These are phyloP conservation scores for Clarias magur DNA, from an alignment of 2,113 vertebrate species.

Conservation along the genomic window DNA sequence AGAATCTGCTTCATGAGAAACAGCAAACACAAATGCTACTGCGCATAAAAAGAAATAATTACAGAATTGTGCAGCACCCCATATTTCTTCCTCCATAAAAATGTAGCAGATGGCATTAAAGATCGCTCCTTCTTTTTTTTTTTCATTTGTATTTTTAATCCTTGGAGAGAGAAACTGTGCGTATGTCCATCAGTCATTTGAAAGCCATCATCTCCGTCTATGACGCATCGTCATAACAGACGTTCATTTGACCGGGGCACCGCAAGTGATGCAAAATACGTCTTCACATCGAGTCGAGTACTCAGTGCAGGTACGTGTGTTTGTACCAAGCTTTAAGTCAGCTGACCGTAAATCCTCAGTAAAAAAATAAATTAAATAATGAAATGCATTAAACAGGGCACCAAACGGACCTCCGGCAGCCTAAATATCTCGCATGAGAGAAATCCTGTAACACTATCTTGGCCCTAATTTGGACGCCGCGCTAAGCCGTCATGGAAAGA, in stretches of 20 bases:
- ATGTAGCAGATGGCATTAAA: not conserved
- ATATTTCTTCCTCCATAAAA: not conserved
- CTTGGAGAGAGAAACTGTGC: not conserved
- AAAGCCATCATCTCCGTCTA: too few relatives aligned
- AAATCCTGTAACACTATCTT: conserved; percentile 42
- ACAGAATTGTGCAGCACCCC: not conserved
- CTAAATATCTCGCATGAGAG: conserved; percentile 23
- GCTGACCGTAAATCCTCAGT: not conserved
- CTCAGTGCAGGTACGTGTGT: not conserved
- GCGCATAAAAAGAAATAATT: not conserved
- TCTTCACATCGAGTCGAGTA: not conserved
- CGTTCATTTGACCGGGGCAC: not conserved
- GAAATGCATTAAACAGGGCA: not conserved
- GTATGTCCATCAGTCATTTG: not conserved
- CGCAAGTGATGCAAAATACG: not conserved
- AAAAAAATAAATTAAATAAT: conserved; percentile 19
- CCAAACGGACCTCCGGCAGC: not conserved
- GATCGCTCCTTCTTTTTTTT: not conserved
- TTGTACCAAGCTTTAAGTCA: not conserved
- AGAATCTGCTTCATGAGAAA: not conserved
- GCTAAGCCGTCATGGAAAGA: conserved; percentile 37
- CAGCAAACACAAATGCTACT: not conserved
- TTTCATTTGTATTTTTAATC: not conserved
- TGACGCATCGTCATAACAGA: not conserved
- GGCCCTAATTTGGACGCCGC: conserved; percentile 18